Conservation (phyloP, 1,140 invertebrate species). For the Papilio helenus region DNA sequence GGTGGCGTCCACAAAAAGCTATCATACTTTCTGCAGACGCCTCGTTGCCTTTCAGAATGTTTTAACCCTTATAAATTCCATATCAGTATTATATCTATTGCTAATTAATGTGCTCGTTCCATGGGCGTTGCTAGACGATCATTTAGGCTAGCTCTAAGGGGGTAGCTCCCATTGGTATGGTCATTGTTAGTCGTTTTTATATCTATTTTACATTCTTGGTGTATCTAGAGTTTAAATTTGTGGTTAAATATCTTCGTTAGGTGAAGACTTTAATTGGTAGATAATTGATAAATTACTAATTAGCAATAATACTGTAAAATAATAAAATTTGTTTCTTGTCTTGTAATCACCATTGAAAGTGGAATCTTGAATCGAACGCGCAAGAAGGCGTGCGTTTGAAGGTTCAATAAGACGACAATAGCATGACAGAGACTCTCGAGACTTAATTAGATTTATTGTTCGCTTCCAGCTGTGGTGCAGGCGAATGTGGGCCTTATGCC, state of each 20-base stretch:
- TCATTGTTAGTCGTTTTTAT: background rate
- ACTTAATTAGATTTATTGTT: slow-evolving; percentile 56
- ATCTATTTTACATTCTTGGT: background rate
- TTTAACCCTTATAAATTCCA: background rate
- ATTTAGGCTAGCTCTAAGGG: too few species aligned
- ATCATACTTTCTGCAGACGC: slow-evolving; percentile 45
- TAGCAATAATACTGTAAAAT: too few species aligned
- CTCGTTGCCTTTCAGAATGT: slow-evolving; percentile 29
- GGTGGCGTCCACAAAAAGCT: slow-evolving; percentile 66
- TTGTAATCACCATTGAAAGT: background rate
- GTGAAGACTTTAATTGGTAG: background rate
- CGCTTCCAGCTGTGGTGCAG: slow-evolving; percentile 26
- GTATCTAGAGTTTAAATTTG: background rate
- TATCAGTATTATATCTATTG: background rate
- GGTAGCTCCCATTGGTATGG: too few species aligned
- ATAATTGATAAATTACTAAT: background rate
- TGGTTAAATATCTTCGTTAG: background rate
- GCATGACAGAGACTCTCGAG: slow-evolving; percentile 43
- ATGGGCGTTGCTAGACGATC: too few species aligned
- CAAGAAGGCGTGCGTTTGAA: slow-evolving; percentile 54
- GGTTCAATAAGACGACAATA: slow-evolving; percentile 50
- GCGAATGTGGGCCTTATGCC: slow-evolving; percentile 27
- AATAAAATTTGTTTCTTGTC: background rate
- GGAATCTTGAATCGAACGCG: slow-evolving; percentile 51
- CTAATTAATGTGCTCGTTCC: background rate